phyloP scores from a whole-genome alignment of 2,797 vertebrate species.

The Podargus strigoides region DNA sequence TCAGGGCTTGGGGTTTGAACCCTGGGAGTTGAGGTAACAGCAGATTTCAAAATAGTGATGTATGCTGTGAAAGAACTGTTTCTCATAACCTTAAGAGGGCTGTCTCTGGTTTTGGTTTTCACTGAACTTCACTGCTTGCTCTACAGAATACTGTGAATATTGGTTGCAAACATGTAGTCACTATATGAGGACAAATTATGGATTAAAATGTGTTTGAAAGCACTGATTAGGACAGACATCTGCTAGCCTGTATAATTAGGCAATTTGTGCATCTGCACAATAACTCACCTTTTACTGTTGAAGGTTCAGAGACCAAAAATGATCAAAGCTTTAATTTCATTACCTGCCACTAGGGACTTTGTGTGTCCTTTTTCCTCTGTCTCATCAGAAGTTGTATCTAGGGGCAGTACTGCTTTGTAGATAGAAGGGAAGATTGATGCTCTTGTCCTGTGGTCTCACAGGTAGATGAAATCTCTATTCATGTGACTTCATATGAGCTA shows the following conservation, averaged over 20 bases:
- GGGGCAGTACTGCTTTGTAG: not conserved
- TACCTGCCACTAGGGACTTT: not conserved
- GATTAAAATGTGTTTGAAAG: not conserved
- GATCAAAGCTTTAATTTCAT: slow-evolving; percentile 22
- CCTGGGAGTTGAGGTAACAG: not conserved
- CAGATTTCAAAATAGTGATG: not conserved
- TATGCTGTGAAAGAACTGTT: not conserved
- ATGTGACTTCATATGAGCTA: not conserved
- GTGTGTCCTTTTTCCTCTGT: not conserved
- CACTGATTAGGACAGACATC: not conserved
- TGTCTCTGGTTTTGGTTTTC: not conserved
- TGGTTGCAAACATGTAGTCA: not conserved
- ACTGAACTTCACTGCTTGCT: fast-evolving
- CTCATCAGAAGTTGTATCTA: not conserved
- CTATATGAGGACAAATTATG: not conserved
- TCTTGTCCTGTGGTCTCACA: not conserved
- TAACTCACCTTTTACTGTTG: not conserved
- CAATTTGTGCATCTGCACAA: not conserved
- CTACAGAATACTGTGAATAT: not conserved
- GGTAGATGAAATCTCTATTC: not conserved
- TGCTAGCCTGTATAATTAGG: not conserved
- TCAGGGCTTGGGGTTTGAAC: not conserved
- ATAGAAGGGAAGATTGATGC: not conserved
- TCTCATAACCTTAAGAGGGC: not conserved
- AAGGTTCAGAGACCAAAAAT: not conserved